Conservation (phyloP, 2,113 vertebrate genomes). For the Microcebus lehilahytsara region DNA sequence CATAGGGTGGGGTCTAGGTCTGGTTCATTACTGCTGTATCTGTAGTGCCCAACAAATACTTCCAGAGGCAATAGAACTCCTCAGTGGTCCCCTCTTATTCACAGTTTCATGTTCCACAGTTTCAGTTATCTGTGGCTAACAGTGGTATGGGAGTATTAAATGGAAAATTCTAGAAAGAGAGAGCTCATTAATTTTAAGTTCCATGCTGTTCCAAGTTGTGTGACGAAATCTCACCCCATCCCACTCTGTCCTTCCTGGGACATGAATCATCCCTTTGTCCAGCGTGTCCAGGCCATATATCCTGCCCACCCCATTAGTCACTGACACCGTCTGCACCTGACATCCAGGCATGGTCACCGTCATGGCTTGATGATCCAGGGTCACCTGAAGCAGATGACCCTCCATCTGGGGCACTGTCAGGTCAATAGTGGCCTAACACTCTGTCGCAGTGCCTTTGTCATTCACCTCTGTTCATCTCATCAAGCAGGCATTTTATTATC, state of each 20-base stretch:
- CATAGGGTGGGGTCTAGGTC: background rate
- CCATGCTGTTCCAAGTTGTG: background rate
- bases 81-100: background rate
- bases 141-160: background rate
- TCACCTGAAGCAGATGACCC: background rate
- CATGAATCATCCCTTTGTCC: background rate
- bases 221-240: background rate
- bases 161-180: background rate
- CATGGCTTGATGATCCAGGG: background rate
- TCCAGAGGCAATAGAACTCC: background rate
- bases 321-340: background rate
- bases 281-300: background rate
- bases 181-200: background rate
- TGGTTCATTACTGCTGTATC: background rate
- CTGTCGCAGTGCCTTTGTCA: background rate
- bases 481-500: too few species aligned
- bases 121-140: background rate
- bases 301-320: background rate
- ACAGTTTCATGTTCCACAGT: background rate
- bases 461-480: background rate
- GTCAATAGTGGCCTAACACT: background rate
- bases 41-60: background rate
- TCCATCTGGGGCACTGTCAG: background rate
- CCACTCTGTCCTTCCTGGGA: background rate
- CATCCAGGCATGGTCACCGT: background rate